Percentiles rank a stretch among this genome's conserved stretches.
phyloP scores from a whole-genome alignment of 2,888 invertebrate genomes.

The Orthonevra nobilis region DNA sequence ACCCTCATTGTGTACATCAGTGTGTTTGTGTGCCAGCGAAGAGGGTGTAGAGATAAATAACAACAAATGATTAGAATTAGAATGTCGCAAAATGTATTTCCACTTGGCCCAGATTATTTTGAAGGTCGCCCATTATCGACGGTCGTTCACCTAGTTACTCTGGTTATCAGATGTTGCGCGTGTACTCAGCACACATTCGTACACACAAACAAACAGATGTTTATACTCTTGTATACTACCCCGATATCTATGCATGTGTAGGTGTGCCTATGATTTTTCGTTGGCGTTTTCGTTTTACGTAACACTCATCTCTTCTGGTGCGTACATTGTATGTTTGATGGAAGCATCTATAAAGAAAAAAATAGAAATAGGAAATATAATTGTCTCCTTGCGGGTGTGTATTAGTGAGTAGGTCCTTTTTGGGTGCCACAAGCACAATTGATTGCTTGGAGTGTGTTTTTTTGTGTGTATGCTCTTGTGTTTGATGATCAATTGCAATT shows the following conservation, averaged over 20 bases:
- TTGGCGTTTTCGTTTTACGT: conserved; percentile 38
- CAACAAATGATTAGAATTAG: conserved; percentile 69
- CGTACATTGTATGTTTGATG: too few species aligned
- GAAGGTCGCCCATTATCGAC: conserved; percentile 80
- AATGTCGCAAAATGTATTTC: conserved; percentile 72
- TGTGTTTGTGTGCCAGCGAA: not conserved
- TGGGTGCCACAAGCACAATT: too few species aligned
- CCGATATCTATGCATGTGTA: not conserved
- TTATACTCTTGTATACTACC: not conserved
- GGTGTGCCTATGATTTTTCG: conserved; percentile 8
- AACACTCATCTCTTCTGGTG: too few species aligned
- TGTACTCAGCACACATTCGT: conserved; percentile 48
- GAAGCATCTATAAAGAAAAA: too few species aligned
- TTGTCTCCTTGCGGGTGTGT: too few species aligned
- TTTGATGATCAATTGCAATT: conserved; percentile 56
- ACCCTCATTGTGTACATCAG: too few species aligned
- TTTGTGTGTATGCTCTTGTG: too few species aligned
- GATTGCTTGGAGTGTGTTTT: too few species aligned
- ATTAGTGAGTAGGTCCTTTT: too few species aligned
- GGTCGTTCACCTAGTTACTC: conserved; percentile 80
- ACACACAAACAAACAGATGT: conserved; percentile 4
- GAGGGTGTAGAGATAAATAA: conserved; percentile 37
- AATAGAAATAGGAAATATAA: not conserved
- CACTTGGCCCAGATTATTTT: conserved; percentile 81
- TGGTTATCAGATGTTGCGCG: conserved; percentile 70